Percentiles rank a stretch among this genome's conserved stretches.
phyloP scores from a whole-genome alignment of 1,140 invertebrate genomes.

The Drosophila ironensis region DNA sequence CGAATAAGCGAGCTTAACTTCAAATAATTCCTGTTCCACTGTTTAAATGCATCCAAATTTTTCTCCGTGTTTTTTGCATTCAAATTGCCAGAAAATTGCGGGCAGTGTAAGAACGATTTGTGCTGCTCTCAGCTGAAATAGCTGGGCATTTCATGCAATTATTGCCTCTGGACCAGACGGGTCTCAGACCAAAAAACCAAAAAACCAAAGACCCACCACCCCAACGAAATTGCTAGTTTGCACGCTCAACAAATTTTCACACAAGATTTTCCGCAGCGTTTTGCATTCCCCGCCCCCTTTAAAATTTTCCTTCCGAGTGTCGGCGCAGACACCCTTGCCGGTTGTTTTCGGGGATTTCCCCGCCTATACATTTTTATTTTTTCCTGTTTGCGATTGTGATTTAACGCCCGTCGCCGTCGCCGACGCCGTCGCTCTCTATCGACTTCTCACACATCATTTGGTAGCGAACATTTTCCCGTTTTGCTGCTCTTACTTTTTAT shows the following conservation, averaged over 20 bases:
- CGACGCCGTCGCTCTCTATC: conserved; percentile 50
- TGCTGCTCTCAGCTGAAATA: conserved; percentile 67
- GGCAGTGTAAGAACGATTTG: conserved; percentile 31
- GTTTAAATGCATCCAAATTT: too few relatives aligned
- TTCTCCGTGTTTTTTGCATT: neutral
- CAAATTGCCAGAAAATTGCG: neutral
- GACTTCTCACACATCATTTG: conserved; percentile 80
- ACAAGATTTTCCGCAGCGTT: conserved; percentile 59
- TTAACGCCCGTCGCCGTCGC: conserved; percentile 34
- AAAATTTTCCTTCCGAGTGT: neutral
- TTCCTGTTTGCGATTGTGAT: conserved; percentile 72
- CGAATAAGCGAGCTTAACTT: too few relatives aligned
- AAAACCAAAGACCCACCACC: too few relatives aligned
- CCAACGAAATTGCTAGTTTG: conserved; percentile 44
- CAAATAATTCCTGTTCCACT: too few relatives aligned
- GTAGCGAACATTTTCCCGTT: conserved; percentile 17
- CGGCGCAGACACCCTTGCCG: conserved; percentile 44
- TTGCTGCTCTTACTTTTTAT: neutral
- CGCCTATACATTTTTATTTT: neutral
- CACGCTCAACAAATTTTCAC: conserved; percentile 78
- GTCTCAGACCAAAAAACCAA: conserved; percentile 30
- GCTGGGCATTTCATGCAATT: conserved; percentile 73
- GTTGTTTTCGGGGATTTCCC: conserved; percentile 1
- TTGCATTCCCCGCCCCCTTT: conserved; percentile 38
- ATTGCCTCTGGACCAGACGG: conserved; percentile 50